Evolutionary conservation across 2,113 vertebrate species (phyloP), one percentile per base, ranked within the genome.

Genomic region (Zosterops pallidus): DNA sequence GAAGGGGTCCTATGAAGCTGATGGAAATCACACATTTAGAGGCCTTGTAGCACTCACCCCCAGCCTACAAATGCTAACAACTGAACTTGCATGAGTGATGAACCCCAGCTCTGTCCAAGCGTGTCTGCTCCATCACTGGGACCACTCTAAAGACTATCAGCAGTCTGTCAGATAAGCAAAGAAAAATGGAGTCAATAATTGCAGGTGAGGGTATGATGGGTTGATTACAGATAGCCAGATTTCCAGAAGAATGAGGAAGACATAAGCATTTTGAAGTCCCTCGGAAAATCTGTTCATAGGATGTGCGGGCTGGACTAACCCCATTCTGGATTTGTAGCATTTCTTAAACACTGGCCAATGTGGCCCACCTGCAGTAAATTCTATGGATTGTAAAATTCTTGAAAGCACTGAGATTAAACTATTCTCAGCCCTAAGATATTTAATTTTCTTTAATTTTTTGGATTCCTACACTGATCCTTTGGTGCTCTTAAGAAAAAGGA

Each of bases 201-300:
- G 4, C 5, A 41, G 33, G 3, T 12, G 6, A 12, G 4, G 5
- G 1, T 56, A 16, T 14, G 28, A 78, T 72, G 29, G 2, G 4
- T 26, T 86, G 79, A 22, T 16, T 72, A 72, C 22, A 44, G 56
- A 12, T 37, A 60, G 37, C 10, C 8, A 50, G 1, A 67, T 94
- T 80, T 80, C 56, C 56, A 91, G 56, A 81, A 59, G 26, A 59
- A 44, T 33, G n/a, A 62, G 28, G 22, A 74, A 62, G 23, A 49
- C 9, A 17, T 63, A 68, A 70, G 22, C 22, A 42, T 78, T 70
- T 37, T 91, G 42, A 78, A 41, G 16, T 77, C 12, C 12, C 18
- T 85, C 64, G 26, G 55, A 87, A 83, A 24, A 69, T 49, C 11
- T 44, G 3, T 71, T 89, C 0, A 0, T 64, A 68, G 26, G 31